Evolutionary conservation across 1,140 invertebrate genomes (phyloP).

Genomic region (Portunus trituberculatus): DNA sequence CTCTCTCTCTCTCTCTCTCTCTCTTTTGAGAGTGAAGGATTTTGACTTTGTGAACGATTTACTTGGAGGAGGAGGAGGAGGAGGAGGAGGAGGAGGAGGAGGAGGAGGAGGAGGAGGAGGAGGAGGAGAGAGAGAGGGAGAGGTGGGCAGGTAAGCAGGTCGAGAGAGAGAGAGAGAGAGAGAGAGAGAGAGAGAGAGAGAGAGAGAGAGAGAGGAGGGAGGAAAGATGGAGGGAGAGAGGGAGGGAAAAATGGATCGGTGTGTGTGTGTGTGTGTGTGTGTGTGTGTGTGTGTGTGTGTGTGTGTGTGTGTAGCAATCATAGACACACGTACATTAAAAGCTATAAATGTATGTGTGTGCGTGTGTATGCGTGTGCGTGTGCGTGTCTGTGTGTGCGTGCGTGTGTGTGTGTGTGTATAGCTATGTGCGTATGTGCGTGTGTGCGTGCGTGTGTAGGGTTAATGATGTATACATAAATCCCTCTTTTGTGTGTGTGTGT

Average conservation of each 20-base stretch:
- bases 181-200: no score
- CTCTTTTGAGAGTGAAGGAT: not conserved
- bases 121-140: no score
- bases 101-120: no score
- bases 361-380: not conserved
- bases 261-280: not conserved
- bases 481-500: no score
- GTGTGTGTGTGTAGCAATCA: no score
- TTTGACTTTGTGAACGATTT: constrained; percentile 1
- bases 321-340: no score
- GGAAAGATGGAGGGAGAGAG: no score
- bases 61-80: not conserved
- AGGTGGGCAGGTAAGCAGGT: no score
- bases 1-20: constrained; percentile 2
- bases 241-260: not conserved
- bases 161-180: no score
- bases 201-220: not conserved
- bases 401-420: not conserved
- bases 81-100: not conserved
- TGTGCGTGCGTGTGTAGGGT: not conserved
- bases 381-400: not conserved
- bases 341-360: no score
- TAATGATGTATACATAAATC: no score
- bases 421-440: not conserved
- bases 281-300: no score